Base-by-base conservation (phyloP, 2,888 invertebrate species). In the Cloeon dipterum region DNA sequence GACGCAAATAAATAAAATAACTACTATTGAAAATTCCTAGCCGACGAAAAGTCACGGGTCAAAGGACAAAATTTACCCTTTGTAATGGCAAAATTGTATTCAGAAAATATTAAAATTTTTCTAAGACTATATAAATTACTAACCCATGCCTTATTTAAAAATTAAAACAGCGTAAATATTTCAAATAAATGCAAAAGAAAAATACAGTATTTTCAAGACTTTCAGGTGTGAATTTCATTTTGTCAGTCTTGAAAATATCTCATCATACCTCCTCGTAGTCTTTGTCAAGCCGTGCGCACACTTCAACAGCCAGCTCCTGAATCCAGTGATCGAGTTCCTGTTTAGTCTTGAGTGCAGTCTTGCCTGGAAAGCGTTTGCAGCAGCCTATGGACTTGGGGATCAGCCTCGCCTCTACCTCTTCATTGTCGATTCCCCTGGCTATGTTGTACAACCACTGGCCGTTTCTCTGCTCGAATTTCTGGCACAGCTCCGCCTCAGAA, bases 371-470 rank as follows among this genome's bases (percentile, higher is more conserved):
- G 50, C 83, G 83, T 58, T 96, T 96, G 52, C 88, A 83, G 49
- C 91, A 91, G 1, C 91, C 94, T 46, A 96, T 86, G 37, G 91
- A 91, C 56, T 93, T 91, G 1, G 88, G 68, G 38, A 88, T 68
- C 42, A 86, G 72, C 43, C 86, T 68, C 1, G 75, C 70, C 40
- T 70, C 74, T 0, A 96, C 94, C 11, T 79, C 74, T 49, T 94
- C 94, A 42, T 70, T 56, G 50, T 94, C 89, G 38, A 82, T 68
- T 2, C 94, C 94, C 42, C 77, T 68, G 3, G 82, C 77, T 42
- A 93, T 73, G 46, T 82, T 73, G 53, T 77, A 79, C 20, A 93
- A 52, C 86, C 88, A 93, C 3, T 62, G 85, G 88, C 83, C 88
- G 51, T 74, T 78, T 62, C 89, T 88, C 37, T 78, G 76, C 49